Base-by-base conservation (phyloP, 1,140 invertebrate species). In the Drosophila funebris region DNA sequence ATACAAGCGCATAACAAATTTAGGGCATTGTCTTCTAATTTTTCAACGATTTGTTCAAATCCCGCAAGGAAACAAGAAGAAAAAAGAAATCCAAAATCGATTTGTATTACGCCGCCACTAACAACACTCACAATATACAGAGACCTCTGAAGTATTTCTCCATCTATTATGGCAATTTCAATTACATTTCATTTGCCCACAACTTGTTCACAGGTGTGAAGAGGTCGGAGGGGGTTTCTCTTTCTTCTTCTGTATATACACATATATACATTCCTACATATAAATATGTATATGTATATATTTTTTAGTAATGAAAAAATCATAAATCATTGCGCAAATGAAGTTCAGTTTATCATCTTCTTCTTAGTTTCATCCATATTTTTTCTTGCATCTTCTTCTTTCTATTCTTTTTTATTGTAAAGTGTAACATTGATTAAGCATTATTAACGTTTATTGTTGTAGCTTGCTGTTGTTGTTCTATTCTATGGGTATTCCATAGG, bases 351-450 rank as follows among this genome's bases (percentile, higher is more conserved):
- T 73, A 63, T 46, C 14, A 63, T 46, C 14, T 27, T 31, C n/a
- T 48, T 57, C 29, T 36, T 36, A 16, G 22, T 11, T n/a, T 64
- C 46, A 43, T 67, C 66, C 43, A 68, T 76, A 54, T 50, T 58
- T 64, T 66, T 75, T 48, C 37, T 61, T 52, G 11, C 52, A 52
- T 20, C 52, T 16, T 58, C 18, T 43, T 60, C 33, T 60, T 57
- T n/a, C n/a, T n/a, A n/a, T n/a, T n/a, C n/a, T 16, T 43, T 31
- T 31, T 84, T 84, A 88, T 84, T 85, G 83, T 79, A 88, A 88
- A 85, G 84, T 88, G 84, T 88, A 88, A 88, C 83, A 88, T 87
- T 87, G 82, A 87, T 87, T 87, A 87, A 87, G 82, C 82, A 87
- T 87, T 87, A 87, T 87, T 87, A 87, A 83, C 75, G 83, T 78